These are phyloP conservation scores for Tenthredo livida DNA, from an alignment of 2,888 invertebrate genomes.

Conservation along the genomic window DNA sequence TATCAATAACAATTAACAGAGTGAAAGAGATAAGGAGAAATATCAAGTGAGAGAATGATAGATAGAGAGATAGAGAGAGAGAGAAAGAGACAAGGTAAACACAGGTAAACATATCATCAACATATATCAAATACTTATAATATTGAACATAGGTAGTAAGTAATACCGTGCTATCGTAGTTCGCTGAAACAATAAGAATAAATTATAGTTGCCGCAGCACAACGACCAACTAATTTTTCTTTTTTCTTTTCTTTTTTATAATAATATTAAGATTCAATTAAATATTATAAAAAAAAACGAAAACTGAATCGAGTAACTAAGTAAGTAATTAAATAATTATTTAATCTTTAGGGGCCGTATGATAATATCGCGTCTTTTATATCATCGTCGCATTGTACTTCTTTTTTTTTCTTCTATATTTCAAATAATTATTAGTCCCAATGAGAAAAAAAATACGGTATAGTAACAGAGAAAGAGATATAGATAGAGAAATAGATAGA, in stretches of 20 bases:
- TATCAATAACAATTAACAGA: conserved; percentile 70
- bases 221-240: conserved; percentile 8
- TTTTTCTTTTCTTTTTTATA: neutral
- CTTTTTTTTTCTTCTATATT: neutral
- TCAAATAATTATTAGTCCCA: conserved; percentile 62
- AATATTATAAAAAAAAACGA: neutral
- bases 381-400: neutral
- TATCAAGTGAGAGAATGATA: conserved; percentile 52
- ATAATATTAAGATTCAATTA: neutral
- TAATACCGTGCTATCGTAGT: conserved; percentile 75
- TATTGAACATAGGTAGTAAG: conserved; percentile 72
- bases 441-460: conserved; percentile 77
- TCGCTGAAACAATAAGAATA: conserved; percentile 75
- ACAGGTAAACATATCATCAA: conserved; percentile 67
- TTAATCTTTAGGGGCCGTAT: neutral
- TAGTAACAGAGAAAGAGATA: neutral
- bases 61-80: neutral
- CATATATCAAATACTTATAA: conserved; percentile 73
- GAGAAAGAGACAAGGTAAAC: conserved; percentile 69
- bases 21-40: neutral
- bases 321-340: neutral
- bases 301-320: neutral
- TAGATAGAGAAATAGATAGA: neutral
- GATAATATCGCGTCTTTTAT: neutral
- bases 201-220: conserved; percentile 73